Evolutionary conservation across 1,140 invertebrate species (phyloP).

Genomic region (Phthorimaea operculella): DNA sequence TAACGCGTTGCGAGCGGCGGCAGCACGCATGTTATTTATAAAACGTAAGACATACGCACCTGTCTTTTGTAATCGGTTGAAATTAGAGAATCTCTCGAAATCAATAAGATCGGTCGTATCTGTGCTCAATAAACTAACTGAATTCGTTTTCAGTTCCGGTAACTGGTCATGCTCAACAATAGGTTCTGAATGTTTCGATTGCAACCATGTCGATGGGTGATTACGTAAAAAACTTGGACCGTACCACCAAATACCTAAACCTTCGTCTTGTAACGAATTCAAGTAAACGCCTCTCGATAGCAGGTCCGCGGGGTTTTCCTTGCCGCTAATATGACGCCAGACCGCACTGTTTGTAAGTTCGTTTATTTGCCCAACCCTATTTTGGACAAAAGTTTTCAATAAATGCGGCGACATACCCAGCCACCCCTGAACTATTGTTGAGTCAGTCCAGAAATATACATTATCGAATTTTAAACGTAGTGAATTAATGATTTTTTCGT

Average conservation of each 20-base stretch:
- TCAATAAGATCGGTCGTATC: too few relatives aligned
- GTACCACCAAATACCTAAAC: background rate
- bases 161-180: background rate
- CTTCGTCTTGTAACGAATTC: conserved; percentile 4
- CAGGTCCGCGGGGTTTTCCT: conserved; percentile 36
- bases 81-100: too few relatives aligned
- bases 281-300: conserved; percentile 26
- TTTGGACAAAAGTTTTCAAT: conserved; percentile 32
- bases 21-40: too few relatives aligned
- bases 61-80: too few relatives aligned
- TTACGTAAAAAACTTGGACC: conserved; percentile 1
- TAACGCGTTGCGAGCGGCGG: too few relatives aligned
- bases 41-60: too few relatives aligned
- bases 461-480: conserved; percentile 9
- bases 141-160: background rate
- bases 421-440: conserved; percentile 34
- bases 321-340: conserved; percentile 28
- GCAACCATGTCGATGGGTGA: background rate
- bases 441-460: conserved; percentile 30
- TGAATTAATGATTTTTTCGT: conserved; percentile 15
- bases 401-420: conserved; percentile 5
- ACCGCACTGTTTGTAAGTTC: conserved; percentile 5
- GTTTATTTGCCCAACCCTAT: conserved; percentile 36
- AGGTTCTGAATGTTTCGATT: background rate
- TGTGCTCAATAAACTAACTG: background rate